A percentile compares a stretch with the other conserved stretches of the same genome.
Evolutionary conservation across 92 coral and sea anemone genomes (phyloP).

Genomic region (Palythoa caribaeorum): DNA sequence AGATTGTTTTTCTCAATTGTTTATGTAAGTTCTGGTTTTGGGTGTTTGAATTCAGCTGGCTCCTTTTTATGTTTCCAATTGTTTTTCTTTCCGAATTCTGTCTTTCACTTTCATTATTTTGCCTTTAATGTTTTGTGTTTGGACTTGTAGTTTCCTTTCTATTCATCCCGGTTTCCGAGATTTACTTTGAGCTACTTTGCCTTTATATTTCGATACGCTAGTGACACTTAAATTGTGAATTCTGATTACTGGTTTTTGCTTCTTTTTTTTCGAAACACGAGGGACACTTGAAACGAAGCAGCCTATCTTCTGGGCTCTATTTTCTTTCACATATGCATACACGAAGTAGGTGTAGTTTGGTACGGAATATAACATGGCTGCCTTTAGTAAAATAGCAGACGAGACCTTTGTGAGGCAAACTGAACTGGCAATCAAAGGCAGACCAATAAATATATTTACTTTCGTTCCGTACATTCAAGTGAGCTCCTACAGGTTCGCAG

Average conservation of each 20-base stretch:
- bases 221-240: constrained; percentile 4
- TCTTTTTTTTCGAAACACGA: constrained; percentile 11
- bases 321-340: neutral
- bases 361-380: constrained; percentile 35
- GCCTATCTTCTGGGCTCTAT: neutral
- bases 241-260: constrained; percentile 28
- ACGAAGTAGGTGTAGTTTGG: neutral
- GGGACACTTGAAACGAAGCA: constrained; percentile 11
- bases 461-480: too few relatives aligned
- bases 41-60: constrained; percentile 10
- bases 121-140: constrained; percentile 20
- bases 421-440: too few relatives aligned
- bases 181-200: constrained; percentile 10
- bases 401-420: too few relatives aligned
- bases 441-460: too few relatives aligned
- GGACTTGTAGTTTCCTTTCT: constrained; percentile 6
- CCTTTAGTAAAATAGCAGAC: neutral
- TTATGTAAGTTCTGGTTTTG: neutral
- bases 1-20: constrained; percentile 2
- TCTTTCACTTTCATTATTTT: constrained; percentile 18
- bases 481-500: too few relatives aligned
- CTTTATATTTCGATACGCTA: constrained; percentile 21
- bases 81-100: constrained; percentile 18
- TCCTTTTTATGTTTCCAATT: neutral
- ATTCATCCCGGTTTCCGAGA: neutral